Evolutionary conservation across 1,140 invertebrate genomes (phyloP).

Genomic region (Penaeus chinensis): DNA sequence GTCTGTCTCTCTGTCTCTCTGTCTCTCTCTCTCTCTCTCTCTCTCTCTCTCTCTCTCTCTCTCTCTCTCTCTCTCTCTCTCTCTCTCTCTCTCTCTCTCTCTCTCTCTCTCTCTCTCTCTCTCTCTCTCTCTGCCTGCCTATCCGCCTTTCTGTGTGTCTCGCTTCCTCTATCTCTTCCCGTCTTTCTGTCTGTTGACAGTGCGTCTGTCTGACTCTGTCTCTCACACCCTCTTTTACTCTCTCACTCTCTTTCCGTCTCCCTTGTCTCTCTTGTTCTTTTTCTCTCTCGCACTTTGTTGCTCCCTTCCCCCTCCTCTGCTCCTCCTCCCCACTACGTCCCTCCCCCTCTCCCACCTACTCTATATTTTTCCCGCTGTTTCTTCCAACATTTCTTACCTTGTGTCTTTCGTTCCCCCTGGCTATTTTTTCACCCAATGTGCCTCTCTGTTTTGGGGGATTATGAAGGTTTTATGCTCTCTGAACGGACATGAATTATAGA

Average conservation of each 20-base stretch:
- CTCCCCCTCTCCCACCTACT: no score
- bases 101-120: conserved; percentile 4
- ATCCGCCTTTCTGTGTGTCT: conserved; percentile 3
- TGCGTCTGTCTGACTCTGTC: conserved; percentile 36
- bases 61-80: not conserved
- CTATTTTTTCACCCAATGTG: no score
- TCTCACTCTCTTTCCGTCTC: not conserved
- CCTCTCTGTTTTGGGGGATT: no score
- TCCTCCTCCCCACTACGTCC: no score
- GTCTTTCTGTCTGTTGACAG: conserved; percentile 9
- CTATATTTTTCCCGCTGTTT: no score
- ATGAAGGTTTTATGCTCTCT: no score
- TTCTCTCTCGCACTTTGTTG: no score
- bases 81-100: not conserved
- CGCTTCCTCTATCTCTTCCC: conserved; percentile 15
- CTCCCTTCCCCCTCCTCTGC: no score
- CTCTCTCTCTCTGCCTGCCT: not conserved
- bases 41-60: not conserved
- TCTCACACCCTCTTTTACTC: not conserved
- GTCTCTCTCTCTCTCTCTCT: not conserved
- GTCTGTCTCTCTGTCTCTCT: conserved; percentile 14
- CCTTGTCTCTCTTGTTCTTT: not conserved
- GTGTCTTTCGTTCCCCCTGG: no score
- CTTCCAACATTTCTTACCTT: no score
- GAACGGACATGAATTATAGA: no score